These are phyloP conservation scores for Arge pagana DNA, from an alignment of 2,888 invertebrate species.

Conservation along the genomic window DNA sequence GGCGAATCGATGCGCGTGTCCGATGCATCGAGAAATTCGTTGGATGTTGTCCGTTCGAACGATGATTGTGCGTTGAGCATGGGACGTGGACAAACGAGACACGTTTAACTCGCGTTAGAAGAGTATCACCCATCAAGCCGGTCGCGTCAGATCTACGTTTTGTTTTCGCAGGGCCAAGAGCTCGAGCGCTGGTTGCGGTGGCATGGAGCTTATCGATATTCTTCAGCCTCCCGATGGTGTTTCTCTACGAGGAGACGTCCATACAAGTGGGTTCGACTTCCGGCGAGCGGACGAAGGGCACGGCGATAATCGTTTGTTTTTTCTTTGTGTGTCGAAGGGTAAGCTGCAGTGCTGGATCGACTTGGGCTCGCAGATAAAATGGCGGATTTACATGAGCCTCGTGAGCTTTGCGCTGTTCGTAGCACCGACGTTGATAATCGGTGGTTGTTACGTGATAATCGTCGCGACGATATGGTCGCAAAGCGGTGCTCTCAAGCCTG, in stretches of 20 bases:
- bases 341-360: constrained; percentile 88
- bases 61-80: no score
- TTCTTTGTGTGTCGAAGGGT: constrained; percentile 38
- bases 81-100: no score
- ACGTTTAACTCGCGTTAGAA: no score
- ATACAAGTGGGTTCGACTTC: constrained; percentile 67
- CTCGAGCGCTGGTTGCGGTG: constrained; percentile 74
- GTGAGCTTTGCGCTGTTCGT: constrained; percentile 83
- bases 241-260: constrained; percentile 79
- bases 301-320: not conserved
- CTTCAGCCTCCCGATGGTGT: constrained; percentile 81
- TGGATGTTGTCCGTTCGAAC: no score
- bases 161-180: constrained; percentile 77
- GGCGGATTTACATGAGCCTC: constrained; percentile 88
- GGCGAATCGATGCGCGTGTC: no score
- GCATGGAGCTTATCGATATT: constrained; percentile 84
- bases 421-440: constrained; percentile 84
- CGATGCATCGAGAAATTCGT: no score
- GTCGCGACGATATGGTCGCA: constrained; percentile 89
- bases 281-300: no score
- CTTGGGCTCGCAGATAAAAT: constrained; percentile 71
- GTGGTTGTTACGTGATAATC: constrained; percentile 88
- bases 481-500: constrained; percentile 46
- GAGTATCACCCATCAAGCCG: not conserved
- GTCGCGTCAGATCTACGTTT: constrained; percentile 13